Percentiles rank a stretch among this genome's conserved stretches.
These are phyloP conservation scores for Epistrophe eligans DNA, from an alignment of 2,888 invertebrate genomes.

Conservation along the genomic window DNA sequence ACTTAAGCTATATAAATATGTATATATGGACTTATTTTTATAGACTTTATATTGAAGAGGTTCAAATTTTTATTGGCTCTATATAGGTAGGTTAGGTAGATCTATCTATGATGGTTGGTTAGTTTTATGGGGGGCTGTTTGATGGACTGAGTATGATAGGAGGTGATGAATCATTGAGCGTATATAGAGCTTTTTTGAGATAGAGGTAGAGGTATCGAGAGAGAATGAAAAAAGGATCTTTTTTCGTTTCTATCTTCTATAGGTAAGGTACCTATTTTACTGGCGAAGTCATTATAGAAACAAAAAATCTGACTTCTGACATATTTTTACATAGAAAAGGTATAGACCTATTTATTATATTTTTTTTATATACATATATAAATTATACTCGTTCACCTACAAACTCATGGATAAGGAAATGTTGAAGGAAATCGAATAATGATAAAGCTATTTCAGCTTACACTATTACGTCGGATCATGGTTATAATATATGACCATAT, in stretches of 20 bases:
- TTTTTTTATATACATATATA: too few species aligned
- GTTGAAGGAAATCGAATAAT: too few species aligned
- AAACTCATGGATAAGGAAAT: too few species aligned
- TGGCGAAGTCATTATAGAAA: constrained; percentile 1
- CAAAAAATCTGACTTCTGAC: neutral
- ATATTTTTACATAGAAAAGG: neutral
- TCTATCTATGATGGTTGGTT: neutral
- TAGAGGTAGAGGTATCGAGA: neutral
- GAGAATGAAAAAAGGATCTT: neutral
- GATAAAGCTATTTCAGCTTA: too few species aligned
- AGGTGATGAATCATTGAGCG: constrained; percentile 26
- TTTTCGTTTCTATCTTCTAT: neutral
- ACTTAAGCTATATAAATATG: constrained; percentile 1
- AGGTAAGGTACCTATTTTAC: neutral
- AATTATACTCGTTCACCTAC: too few species aligned
- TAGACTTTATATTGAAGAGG: constrained; percentile 31
- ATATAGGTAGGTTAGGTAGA: neutral
- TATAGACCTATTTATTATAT: neutral
- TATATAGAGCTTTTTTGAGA: neutral
- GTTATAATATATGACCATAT: too few species aligned
- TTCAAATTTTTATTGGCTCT: constrained; percentile 34
- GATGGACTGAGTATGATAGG: constrained; percentile 8
- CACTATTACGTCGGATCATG: too few species aligned
- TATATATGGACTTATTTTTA: constrained; percentile 19
- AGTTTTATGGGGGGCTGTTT: neutral